Base-by-base conservation (phyloP, 2,113 vertebrate species). In the Papio anubis region DNA sequence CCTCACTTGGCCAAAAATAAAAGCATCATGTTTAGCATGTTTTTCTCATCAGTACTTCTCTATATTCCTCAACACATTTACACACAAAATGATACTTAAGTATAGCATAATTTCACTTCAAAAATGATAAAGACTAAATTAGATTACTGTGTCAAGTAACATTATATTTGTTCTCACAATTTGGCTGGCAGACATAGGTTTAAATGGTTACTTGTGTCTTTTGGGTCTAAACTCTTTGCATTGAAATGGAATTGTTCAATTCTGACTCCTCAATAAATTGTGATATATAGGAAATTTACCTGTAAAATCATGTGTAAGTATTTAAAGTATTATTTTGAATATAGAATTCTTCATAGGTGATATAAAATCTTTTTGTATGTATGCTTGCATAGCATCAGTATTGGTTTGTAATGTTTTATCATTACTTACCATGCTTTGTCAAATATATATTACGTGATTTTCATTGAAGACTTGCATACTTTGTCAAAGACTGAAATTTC, bases 401-500 rank as follows among this genome's bases (percentile, higher is more conserved):
- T 64, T 89, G 73, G 16, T 93, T 85, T 96, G 6, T 80, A 68
- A 43, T 43, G 35, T 93, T 94, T 86, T 94, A 52, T 82, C 48
- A 25, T 79, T 88, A 55, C 79, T 70, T 80, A 50, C 38, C 78
- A 50, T 92, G 57, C 76, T 94, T 97, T 90, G 32, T 92, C 61
- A 93, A 91, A 76, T 82, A 79, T 17, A 68, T 9, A 23, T 79
- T 86, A 45, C 6, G 6, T 87, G 57, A 12, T 82, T 96, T 88
- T 96, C 50, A 64, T 82, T 76, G 43, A 95, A 70, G 75, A 75
- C 3, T 68, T 85, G 52, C 50, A 11, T 95, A n/a, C 43, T 92
- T 96, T 95, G 70, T 82, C 32, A 82, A 92, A 94, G 61, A 80
- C 12, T 90, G 76, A 97, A 92, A 64, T 96, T 52, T 83, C 64